These are phyloP conservation scores for Oreotrochilus melanogaster DNA, from an alignment of 2,113 vertebrate species.

Conservation along the genomic window DNA sequence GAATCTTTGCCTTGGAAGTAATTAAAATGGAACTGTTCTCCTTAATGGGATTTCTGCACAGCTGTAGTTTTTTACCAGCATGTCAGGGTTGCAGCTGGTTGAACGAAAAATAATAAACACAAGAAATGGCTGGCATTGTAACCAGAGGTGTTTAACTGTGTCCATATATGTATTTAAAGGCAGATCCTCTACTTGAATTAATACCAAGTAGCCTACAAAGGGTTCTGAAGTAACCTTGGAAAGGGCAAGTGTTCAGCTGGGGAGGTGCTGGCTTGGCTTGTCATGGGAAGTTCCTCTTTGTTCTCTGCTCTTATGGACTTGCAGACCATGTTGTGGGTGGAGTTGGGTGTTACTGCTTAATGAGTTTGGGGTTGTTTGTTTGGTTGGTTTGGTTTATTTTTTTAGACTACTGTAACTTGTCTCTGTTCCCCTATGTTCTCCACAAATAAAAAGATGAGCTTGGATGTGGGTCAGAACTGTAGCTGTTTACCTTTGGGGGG, in stretches of 20 bases:
- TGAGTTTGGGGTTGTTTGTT: background rate
- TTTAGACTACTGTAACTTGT: background rate
- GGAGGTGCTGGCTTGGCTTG: background rate
- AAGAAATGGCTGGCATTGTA: background rate
- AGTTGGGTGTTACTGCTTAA: background rate
- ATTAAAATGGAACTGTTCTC: conserved; percentile 46
- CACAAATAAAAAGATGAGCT: background rate
- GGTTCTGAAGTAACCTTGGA: background rate
- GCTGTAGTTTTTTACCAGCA: background rate
- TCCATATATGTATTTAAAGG: background rate
- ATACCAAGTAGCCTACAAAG: background rate
- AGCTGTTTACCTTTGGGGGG: background rate
- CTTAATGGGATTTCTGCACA: conserved; percentile 11
- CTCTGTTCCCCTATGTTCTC: accelerated
- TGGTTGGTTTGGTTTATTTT: background rate
- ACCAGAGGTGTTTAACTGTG: background rate
- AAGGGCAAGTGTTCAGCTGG: background rate
- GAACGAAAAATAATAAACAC: background rate
- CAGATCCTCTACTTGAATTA: background rate
- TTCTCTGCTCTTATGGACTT: accelerated
- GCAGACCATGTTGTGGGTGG: background rate
- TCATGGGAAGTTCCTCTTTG: accelerated
- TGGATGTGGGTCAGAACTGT: background rate
- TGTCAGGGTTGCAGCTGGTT: conserved; percentile 26
- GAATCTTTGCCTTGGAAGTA: conserved; percentile 59